A percentile compares a stretch with the other conserved stretches of the same genome.
These are phyloP conservation scores for Carcinoscorpius rotundicauda DNA, from an alignment of 1,140 invertebrate species.

Conservation along the genomic window DNA sequence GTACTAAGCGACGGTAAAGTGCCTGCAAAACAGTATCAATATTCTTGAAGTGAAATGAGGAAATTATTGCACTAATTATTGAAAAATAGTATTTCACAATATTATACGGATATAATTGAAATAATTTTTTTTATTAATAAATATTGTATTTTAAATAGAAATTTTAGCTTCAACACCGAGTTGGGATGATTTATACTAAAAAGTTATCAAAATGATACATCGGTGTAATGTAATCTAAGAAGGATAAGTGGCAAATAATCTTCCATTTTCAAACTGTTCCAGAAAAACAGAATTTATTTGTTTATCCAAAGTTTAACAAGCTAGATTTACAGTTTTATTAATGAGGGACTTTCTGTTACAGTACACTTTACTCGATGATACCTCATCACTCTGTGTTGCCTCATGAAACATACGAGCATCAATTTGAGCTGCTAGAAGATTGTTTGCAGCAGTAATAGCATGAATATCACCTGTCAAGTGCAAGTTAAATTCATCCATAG, in stretches of 20 bases:
- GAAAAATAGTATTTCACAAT: background rate
- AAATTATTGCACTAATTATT: background rate
- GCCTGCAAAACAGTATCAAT: slow-evolving; percentile 21
- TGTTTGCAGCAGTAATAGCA: slow-evolving; percentile 94
- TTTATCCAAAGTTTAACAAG: background rate
- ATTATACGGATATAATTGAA: background rate
- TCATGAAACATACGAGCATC: slow-evolving; percentile 97
- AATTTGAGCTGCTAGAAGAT: slow-evolving; percentile 72
- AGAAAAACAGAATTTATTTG: too few species aligned
- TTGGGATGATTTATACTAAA: background rate
- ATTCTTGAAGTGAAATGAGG: background rate
- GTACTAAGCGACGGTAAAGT: slow-evolving; percentile 78
- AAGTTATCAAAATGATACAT: too few species aligned
- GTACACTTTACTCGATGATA: slow-evolving; percentile 3
- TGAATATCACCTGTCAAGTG: slow-evolving; percentile 97
- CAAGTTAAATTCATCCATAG: slow-evolving; percentile 99
- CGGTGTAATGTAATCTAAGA: too few species aligned
- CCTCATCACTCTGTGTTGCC: slow-evolving; percentile 68
- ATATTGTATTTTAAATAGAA: background rate
- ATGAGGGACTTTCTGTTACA: background rate
- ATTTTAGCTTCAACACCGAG: background rate
- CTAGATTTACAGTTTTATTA: background rate
- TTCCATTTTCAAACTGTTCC: too few species aligned
- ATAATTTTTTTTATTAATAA: background rate
- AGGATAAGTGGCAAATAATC: too few species aligned